Conservation (phyloP, 2,113 vertebrate species). For the Cichladusa arquata region DNA sequence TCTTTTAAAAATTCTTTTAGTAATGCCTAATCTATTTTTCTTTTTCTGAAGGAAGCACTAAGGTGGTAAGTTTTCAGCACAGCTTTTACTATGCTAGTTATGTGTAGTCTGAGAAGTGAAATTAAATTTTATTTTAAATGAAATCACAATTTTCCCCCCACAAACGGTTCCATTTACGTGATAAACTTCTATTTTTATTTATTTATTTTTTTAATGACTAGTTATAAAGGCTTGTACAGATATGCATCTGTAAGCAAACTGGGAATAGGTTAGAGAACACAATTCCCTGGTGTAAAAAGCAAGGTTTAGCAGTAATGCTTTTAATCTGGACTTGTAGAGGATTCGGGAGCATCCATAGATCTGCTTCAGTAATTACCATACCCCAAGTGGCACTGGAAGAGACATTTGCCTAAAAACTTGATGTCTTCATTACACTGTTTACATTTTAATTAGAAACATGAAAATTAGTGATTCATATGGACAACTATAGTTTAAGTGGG, state of each 20-base stretch:
- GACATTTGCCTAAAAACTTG: slow-evolving; percentile 97
- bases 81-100: slow-evolving; percentile 6
- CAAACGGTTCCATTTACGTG: slow-evolving; percentile 49
- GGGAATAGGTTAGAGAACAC: slow-evolving; percentile 87
- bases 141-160: slow-evolving; percentile 18
- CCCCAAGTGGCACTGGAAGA: slow-evolving; percentile 90
- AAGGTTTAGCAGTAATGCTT: slow-evolving; percentile 95
- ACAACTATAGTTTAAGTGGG: slow-evolving; percentile 82
- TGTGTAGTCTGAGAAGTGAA: slow-evolving; percentile 7
- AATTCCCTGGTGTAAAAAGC: slow-evolving; percentile 88
- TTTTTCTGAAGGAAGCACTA: background rate
- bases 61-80: slow-evolving; percentile 3
- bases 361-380: slow-evolving; percentile 97
- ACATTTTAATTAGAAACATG: slow-evolving; percentile 98
- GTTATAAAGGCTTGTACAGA: slow-evolving; percentile 69
- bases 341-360: slow-evolving; percentile 93
- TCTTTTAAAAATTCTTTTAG: background rate
- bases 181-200: slow-evolving; percentile 60
- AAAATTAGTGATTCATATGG: slow-evolving; percentile 86
- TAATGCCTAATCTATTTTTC: slow-evolving; percentile 2
- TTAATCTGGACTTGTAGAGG: slow-evolving; percentile 95
- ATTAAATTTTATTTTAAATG: slow-evolving; percentile 52
- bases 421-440: slow-evolving; percentile 98
- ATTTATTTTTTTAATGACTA: slow-evolving; percentile 60
- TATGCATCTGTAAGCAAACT: slow-evolving; percentile 77